These are phyloP conservation scores for Endomychus coccineus DNA, from an alignment of 2,888 invertebrate genomes.

Conservation along the genomic window DNA sequence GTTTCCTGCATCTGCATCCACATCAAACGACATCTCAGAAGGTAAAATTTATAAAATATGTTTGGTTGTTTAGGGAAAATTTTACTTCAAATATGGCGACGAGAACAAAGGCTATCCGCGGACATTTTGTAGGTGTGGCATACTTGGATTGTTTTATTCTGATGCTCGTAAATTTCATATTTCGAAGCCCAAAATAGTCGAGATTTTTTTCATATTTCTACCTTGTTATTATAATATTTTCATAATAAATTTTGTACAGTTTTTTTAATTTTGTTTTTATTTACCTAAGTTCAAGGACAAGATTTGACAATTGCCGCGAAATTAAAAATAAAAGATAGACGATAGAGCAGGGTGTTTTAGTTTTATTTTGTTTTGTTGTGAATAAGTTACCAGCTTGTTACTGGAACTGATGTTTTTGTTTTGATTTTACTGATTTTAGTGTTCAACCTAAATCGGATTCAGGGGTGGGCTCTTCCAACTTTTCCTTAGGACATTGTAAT, in stretches of 20 bases:
- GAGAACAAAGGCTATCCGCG: conserved; percentile 36
- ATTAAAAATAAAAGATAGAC: too few species aligned
- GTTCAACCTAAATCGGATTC: too few species aligned
- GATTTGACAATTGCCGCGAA: neutral
- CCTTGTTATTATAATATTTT: neutral
- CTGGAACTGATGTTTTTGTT: too few species aligned
- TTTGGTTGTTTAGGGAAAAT: conserved; percentile 40
- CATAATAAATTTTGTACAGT: neutral
- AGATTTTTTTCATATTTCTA: neutral
- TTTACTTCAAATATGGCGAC: conserved; percentile 43
- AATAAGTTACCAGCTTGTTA: too few species aligned
- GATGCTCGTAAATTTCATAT: neutral
- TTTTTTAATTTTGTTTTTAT: conserved; percentile 29
- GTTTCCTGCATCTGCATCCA: conserved; percentile 35
- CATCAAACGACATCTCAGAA: conserved; percentile 40
- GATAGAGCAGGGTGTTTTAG: too few species aligned
- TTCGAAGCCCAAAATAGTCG: too few species aligned
- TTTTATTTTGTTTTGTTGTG: too few species aligned
- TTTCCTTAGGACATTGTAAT: too few species aligned
- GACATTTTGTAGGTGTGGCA: conserved; percentile 47
- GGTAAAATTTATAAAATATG: conserved; percentile 45
- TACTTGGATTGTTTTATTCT: conserved; percentile 19
- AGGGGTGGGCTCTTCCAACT: too few species aligned
- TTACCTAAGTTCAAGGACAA: conserved; percentile 30
- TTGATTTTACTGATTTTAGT: too few species aligned